Percentiles rank a stretch among this genome's conserved stretches.
Conservation (phyloP, 2,797 vertebrate genomes). For the Poecilia wingei region DNA sequence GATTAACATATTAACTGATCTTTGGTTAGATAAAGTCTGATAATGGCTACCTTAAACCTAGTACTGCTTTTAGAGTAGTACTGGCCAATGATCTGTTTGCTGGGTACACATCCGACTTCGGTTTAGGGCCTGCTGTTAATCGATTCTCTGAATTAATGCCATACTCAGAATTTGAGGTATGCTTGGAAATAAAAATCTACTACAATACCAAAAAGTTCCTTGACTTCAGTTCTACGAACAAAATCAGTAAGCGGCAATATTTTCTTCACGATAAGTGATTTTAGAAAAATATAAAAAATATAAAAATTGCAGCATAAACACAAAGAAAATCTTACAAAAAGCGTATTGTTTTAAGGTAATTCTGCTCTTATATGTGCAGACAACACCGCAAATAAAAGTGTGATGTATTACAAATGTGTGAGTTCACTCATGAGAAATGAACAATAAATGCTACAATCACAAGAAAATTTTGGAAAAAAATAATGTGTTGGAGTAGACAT, state of each 20-base stretch:
- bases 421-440: background rate
- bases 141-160: slow-evolving; percentile 66
- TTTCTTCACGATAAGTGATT: slow-evolving; percentile 24
- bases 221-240: background rate
- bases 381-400: background rate
- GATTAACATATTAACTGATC: slow-evolving; percentile 5
- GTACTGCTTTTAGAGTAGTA: slow-evolving; percentile 45
- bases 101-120: slow-evolving; percentile 68
- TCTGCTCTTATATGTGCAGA: background rate
- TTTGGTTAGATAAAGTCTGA: slow-evolving; percentile 9
- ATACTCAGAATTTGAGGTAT: slow-evolving; percentile 47
- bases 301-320: background rate
- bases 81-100: slow-evolving; percentile 61
- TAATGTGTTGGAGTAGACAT: background rate
- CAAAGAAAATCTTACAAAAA: background rate
- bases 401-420: background rate
- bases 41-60: slow-evolving; percentile 6
- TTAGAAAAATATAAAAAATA: slow-evolving; percentile 1
- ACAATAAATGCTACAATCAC: background rate
- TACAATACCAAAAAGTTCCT: background rate
- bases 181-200: slow-evolving; percentile 28
- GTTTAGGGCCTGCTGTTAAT: slow-evolving; percentile 54
- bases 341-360: background rate
- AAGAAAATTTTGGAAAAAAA: background rate
- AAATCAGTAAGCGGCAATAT: background rate